Conservation (phyloP, 2,888 invertebrate genomes). For the Sialis fuliginosa region DNA sequence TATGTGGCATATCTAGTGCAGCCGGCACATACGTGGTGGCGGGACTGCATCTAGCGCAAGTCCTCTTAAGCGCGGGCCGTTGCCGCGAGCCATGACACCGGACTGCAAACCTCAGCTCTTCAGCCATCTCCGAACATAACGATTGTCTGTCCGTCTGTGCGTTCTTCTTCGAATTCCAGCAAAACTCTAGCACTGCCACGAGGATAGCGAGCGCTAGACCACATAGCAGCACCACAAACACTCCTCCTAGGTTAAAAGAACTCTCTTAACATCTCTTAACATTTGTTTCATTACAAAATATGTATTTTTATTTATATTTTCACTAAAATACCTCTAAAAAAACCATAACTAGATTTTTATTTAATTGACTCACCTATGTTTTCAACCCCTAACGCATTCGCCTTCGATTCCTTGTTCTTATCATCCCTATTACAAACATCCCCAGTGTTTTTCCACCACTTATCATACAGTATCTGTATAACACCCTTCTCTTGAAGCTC, state of each 20-base stretch:
- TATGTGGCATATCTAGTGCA: conserved; percentile 32
- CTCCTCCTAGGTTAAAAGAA: conserved; percentile 49
- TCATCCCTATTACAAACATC: conserved; percentile 78
- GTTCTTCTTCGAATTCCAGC: conserved; percentile 84
- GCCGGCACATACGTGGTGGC: conserved; percentile 58
- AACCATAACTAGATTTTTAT: not conserved
- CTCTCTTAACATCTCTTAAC: not conserved
- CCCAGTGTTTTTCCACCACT: conserved; percentile 97
- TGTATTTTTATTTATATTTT: too few species aligned
- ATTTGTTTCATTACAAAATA: not conserved
- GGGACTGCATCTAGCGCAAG: conserved; percentile 59
- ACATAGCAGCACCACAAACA: conserved; percentile 89
- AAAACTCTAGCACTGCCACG: conserved; percentile 86
- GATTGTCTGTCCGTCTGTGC: conserved; percentile 71
- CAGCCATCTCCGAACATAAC: conserved; percentile 84
- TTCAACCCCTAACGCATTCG: conserved; percentile 79
- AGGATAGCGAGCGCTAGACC: conserved; percentile 81
- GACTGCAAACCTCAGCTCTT: conserved; percentile 82
- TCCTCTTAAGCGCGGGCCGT: conserved; percentile 59
- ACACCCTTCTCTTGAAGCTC: conserved; percentile 91
- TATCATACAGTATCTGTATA: conserved; percentile 84
- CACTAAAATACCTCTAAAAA: too few species aligned
- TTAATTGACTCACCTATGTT: conserved; percentile 48
- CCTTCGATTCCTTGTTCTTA: conserved; percentile 79
- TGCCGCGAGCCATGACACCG: conserved; percentile 70